A percentile compares a stretch with the other conserved stretches of the same genome.
Evolutionary conservation across 2,888 invertebrate genomes (phyloP).

Genomic region (Entomobrya proxima): DNA sequence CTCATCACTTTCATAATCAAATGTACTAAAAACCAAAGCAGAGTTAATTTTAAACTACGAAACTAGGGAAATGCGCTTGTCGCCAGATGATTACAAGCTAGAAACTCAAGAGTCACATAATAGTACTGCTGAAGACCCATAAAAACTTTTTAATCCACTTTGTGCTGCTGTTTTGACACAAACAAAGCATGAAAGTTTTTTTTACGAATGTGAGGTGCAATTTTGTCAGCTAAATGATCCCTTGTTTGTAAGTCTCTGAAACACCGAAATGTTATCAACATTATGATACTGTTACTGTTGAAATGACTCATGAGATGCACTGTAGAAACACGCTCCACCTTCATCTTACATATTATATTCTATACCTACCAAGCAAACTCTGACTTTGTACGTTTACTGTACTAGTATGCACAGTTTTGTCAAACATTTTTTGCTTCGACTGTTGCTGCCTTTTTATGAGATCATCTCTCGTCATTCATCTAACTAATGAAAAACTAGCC

Average conservation of each 20-base stretch:
- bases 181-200: slow-evolving; percentile 49
- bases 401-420: too few relatives aligned
- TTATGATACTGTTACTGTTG: too few relatives aligned
- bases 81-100: slow-evolving; percentile 60
- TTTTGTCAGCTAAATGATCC: slow-evolving; percentile 49
- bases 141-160: slow-evolving; percentile 12
- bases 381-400: too few relatives aligned
- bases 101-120: too few relatives aligned
- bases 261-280: too few relatives aligned
- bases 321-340: too few relatives aligned
- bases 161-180: slow-evolving; percentile 48
- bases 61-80: slow-evolving; percentile 37
- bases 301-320: too few relatives aligned
- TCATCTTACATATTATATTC: too few relatives aligned
- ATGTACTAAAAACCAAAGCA: not conserved
- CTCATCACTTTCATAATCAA: not conserved
- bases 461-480: slow-evolving; percentile 44
- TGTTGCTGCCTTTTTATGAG: not conserved
- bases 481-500: slow-evolving; percentile 46
- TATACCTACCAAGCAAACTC: too few relatives aligned
- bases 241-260: too few relatives aligned
- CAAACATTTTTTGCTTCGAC: not conserved
- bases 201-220: slow-evolving; percentile 41
- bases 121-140: too few relatives aligned
- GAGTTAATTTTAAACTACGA: not conserved